Base-by-base conservation (phyloP, 2,888 invertebrate species). In the Sussaba pulchella region DNA sequence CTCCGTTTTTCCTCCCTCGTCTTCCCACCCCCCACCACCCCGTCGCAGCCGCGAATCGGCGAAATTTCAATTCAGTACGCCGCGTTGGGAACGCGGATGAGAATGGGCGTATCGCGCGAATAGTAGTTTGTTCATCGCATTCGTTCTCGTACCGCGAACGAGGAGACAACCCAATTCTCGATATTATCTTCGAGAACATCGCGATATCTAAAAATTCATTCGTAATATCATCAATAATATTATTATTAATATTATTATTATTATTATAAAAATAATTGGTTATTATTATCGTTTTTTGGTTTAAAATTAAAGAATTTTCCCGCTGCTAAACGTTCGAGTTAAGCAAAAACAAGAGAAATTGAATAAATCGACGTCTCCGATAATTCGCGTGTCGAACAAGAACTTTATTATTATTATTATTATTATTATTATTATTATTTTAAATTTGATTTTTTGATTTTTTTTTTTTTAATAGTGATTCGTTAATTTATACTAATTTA, bases 1-100 rank as follows among this genome's bases (percentile, higher is more conserved):
- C 61, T 31, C 17, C n/a, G n/a, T n/a, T n/a, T n/a, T n/a, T n/a
- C n/a, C n/a, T n/a, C n/a, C n/a, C n/a, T n/a, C n/a, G n/a, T n/a
- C n/a, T n/a, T n/a, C n/a, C n/a, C n/a, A n/a, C 12, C 24, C 17
- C 19, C 54, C 47, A 41, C 50, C 50, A 0, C 14, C 54, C 39
- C n/a, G 10, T 57, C 31, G 14, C 66, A 14, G 17, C 45, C 63
- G 52, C 36, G 69, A 66, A 73, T 59, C 59, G 82, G 72, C 74
- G 78, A 83, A 71, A 69, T 83, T 88, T 87, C 84, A 85, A 84
- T 86, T 87, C 86, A 87, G 88, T 87, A 87, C 82, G 87, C 85
- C 79, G 76, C 82, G 82, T 72, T 83, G 70, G 85, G 85, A 83
- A 85, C 76, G 85, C 85, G 86, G 82, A 83, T 80, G 85, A 83